These are phyloP conservation scores for Trogon melanurus DNA, from an alignment of 2,113 vertebrate genomes.

Conservation along the genomic window DNA sequence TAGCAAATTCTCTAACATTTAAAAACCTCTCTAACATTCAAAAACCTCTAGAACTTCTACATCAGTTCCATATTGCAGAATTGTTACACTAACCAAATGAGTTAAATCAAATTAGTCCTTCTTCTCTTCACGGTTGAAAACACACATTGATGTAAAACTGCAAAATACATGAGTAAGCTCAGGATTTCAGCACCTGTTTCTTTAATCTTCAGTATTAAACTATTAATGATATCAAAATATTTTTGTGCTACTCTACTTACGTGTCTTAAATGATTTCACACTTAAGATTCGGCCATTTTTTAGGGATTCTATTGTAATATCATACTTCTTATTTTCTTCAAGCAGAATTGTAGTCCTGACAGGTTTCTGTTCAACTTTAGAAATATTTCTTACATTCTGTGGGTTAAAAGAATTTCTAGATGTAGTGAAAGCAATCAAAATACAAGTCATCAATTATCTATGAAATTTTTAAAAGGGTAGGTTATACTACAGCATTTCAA, in stretches of 20 bases:
- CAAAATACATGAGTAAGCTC: neutral
- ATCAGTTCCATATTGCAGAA: neutral
- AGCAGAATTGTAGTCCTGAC: slow-evolving; percentile 70
- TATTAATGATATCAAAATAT: neutral
- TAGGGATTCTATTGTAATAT: slow-evolving; percentile 75
- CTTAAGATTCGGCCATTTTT: slow-evolving; percentile 70
- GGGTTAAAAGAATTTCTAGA: slow-evolving; percentile 33
- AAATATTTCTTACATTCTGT: slow-evolving; percentile 66
- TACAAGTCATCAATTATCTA: neutral
- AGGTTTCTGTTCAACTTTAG: slow-evolving; percentile 56
- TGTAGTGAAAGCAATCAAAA: neutral
- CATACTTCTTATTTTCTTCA: slow-evolving; percentile 75
- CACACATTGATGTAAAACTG: neutral
- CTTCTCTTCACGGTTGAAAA: neutral
- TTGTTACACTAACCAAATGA: neutral
- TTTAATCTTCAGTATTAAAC: neutral
- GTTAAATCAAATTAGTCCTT: neutral
- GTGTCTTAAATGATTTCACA: slow-evolving; percentile 76
- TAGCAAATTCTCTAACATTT: neutral
- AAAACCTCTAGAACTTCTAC: neutral
- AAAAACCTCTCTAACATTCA: neutral
- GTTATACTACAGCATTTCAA: accelerated
- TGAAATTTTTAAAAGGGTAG: neutral
- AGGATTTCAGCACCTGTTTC: neutral
- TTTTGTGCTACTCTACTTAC: slow-evolving; percentile 66